phyloP scores from a whole-genome alignment of 2,113 vertebrate genomes.

The Toxostoma redivivum region DNA sequence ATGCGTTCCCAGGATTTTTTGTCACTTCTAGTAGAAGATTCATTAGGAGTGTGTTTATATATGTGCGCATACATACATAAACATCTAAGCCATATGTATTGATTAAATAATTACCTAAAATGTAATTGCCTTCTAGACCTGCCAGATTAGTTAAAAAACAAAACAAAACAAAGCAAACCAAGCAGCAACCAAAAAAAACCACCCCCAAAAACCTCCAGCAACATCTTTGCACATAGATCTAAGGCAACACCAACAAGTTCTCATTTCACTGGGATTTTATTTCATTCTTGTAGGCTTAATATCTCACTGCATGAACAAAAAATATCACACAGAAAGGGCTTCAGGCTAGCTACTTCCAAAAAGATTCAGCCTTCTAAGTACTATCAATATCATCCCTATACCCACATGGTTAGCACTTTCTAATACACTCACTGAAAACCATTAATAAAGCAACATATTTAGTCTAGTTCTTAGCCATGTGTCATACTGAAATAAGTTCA shows the following conservation, averaged over 20 bases:
- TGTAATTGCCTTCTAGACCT: background rate
- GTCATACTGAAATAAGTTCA: conserved; percentile 76
- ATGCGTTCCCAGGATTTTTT: background rate
- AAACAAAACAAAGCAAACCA: background rate
- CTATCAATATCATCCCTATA: conserved; percentile 75
- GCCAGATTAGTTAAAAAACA: background rate
- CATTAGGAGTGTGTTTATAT: background rate
- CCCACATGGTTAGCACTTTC: conserved; percentile 75
- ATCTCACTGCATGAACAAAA: conserved; percentile 74
- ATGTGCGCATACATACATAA: background rate
- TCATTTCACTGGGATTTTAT: conserved; percentile 69
- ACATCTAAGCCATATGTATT: background rate
- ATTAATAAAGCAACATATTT: conserved; percentile 79
- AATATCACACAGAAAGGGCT: conserved; percentile 67
- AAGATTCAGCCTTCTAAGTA: conserved; percentile 69
- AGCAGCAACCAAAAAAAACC: too few relatives aligned
- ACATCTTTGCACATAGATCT: conserved; percentile 21
- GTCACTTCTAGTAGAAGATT: background rate
- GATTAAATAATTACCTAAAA: conserved; percentile 28
- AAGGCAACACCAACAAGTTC: conserved; percentile 49
- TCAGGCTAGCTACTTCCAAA: conserved; percentile 68
- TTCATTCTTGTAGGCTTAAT: conserved; percentile 69
- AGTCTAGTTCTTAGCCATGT: conserved; percentile 75
- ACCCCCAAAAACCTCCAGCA: background rate
- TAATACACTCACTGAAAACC: conserved; percentile 73